Percentiles rank a stretch among this genome's conserved stretches.
phyloP scores from a whole-genome alignment of 2,797 vertebrate genomes.

The Dryobates pubescens region DNA sequence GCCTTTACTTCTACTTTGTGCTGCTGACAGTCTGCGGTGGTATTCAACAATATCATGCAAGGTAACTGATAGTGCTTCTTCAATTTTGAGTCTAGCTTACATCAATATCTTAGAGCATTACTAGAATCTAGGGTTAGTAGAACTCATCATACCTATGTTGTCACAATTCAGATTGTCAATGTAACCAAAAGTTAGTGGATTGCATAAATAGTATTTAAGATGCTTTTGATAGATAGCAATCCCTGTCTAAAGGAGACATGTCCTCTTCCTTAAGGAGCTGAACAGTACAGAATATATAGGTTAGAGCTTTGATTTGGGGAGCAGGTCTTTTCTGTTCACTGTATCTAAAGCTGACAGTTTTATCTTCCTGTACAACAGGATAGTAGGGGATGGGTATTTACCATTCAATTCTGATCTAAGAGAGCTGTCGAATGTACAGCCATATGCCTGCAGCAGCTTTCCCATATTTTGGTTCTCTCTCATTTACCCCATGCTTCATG shows the following conservation, averaged over 20 bases:
- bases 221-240: background rate
- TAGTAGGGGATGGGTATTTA: background rate
- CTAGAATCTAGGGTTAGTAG: background rate
- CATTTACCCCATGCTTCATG: constrained; percentile 21
- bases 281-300: background rate
- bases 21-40: background rate
- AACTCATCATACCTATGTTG: background rate
- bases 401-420: background rate
- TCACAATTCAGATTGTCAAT: background rate
- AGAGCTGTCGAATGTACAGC: background rate
- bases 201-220: background rate
- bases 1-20: background rate
- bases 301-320: background rate
- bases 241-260: background rate
- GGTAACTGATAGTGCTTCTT: background rate
- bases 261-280: background rate
- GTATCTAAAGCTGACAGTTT: background rate
- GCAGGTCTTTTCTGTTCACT: background rate
- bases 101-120: background rate
- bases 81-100: background rate
- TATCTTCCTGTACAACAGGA: background rate
- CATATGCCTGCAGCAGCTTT: background rate
- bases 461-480: background rate
- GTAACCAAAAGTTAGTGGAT: background rate
- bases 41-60: background rate